These are phyloP conservation scores for Polypterus senegalus DNA, from an alignment of 2,113 vertebrate species.

Conservation along the genomic window DNA sequence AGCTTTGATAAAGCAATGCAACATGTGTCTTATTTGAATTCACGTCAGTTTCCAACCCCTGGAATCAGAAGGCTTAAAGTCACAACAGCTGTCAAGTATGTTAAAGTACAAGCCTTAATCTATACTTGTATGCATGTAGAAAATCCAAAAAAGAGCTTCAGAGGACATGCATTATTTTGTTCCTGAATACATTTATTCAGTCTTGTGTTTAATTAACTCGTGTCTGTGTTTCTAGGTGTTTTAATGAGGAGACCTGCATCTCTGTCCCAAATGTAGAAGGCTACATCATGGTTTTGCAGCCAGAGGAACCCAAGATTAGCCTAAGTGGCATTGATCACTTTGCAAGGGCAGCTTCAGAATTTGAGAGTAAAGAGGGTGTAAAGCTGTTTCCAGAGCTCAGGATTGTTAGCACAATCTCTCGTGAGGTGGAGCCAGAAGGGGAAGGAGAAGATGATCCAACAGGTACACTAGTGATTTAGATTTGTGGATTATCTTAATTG, in stretches of 20 bases:
- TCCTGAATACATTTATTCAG: no score
- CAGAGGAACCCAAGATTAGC: constrained; percentile 92
- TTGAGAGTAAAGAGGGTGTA: constrained; percentile 77
- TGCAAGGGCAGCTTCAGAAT: constrained; percentile 84
- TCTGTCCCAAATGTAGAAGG: constrained; percentile 68
- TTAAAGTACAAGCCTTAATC: constrained; percentile 1
- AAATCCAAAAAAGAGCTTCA: no score
- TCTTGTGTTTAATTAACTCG: neutral
- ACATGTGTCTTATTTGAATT: constrained; percentile 83
- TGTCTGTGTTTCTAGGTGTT: constrained; percentile 51
- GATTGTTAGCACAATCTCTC: constrained; percentile 89
- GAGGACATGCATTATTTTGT: no score
- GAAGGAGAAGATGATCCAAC: constrained; percentile 83
- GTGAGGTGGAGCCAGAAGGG: constrained; percentile 73
- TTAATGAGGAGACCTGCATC: constrained; percentile 71
- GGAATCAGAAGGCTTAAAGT: constrained; percentile 80
- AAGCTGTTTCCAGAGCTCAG: constrained; percentile 85
- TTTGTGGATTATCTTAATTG: no score
- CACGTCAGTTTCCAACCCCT: constrained; percentile 88
- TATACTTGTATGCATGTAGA: no score
- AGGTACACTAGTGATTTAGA: constrained; percentile 35
- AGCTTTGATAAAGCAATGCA: constrained; percentile 85
- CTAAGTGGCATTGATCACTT: constrained; percentile 91
- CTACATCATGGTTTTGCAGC: constrained; percentile 86
- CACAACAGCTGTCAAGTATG: constrained; percentile 68